Base-by-base conservation (phyloP, 2,888 invertebrate genomes). In the Hyles lineata region DNA sequence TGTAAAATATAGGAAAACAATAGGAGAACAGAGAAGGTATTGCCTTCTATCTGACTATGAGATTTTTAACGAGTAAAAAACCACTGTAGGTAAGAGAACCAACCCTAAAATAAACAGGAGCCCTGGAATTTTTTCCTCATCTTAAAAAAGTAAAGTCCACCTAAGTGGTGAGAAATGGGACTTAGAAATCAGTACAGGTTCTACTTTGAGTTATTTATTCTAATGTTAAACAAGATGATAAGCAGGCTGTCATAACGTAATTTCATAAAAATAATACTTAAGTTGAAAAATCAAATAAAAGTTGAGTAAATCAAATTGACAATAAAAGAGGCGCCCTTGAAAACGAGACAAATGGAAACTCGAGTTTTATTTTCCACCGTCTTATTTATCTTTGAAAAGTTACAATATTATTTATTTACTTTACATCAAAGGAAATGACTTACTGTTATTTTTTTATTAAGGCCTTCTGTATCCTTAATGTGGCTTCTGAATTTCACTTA, bases 231-330 rank as follows among this genome's bases (percentile, higher is more conserved):
- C 43, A 15, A 21, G 9, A 67, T 17, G 50, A 67, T 50, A 67
- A 67, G 15, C 23, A 50, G n/a, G n/a, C 55, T 19, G 7, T n/a
- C 55, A 67, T 50, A 50, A 67, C 17, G 43, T 23, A 15, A 43
- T 35, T 21, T 43, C 63, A 21, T 63, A 43, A 43, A 7, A 63
- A 62, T 11, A 21, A 35, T 50, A 15, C 67, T 19, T 11, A 23
- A 23, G 17, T 67, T 17, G 50, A 67, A 15, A 67, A 67, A 67
- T 67, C 67, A 67, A 63, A 63, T 63, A 21, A 63, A 67, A 50
- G 43, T 17, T 21, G 35, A 23, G 23, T 67, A 50, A 67, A 67
- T 23, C 21, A 23, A 67, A 67, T 43, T 50, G 23, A 43, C 67
- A 23, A 67, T 50, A 23, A 67, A 67, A 23, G 67, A 50, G 15